Percentiles rank a stretch among this genome's conserved stretches.
Conservation (phyloP, 1,140 invertebrate genomes). For the Pseudomyrmex cubaensis region DNA sequence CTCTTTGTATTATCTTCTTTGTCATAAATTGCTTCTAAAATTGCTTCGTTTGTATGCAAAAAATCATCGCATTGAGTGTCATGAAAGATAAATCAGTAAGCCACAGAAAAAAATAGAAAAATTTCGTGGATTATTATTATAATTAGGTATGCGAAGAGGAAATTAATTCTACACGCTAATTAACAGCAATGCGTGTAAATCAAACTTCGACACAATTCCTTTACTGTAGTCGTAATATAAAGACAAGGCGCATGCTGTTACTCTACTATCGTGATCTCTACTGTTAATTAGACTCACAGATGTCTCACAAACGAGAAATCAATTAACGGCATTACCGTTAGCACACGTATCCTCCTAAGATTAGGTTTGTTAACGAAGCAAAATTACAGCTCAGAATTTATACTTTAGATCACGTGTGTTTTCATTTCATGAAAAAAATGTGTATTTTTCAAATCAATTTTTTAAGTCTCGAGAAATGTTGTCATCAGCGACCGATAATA, state of each 20-base stretch:
- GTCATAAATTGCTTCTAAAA: conserved; percentile 39
- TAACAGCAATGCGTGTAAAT: neutral
- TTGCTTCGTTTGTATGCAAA: conserved; percentile 32
- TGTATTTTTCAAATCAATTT: no score
- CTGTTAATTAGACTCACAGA: conserved; percentile 36
- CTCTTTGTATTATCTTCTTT: conserved; percentile 1
- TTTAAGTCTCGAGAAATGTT: conserved; percentile 11
- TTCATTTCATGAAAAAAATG: no score
- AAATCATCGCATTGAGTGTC: conserved; percentile 7
- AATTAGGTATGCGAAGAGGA: no score
- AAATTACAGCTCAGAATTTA: conserved; percentile 18
- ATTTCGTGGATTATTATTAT: no score
- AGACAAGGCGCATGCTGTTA: conserved; percentile 26
- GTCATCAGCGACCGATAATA: conserved; percentile 4
- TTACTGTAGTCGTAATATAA: neutral
- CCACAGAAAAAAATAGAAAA: neutral
- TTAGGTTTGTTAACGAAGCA: conserved; percentile 34
- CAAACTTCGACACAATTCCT: neutral
- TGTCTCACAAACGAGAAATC: conserved; percentile 41
- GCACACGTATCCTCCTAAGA: conserved; percentile 26
- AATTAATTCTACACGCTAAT: no score
- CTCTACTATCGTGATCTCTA: conserved; percentile 27
- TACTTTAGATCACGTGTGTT: conserved; percentile 5
- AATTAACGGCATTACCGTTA: conserved; percentile 48
- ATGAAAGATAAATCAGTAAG: neutral